Percentiles rank a stretch among this genome's conserved stretches.
Conservation (phyloP, 1,140 invertebrate species). For the Aricia agestis region DNA sequence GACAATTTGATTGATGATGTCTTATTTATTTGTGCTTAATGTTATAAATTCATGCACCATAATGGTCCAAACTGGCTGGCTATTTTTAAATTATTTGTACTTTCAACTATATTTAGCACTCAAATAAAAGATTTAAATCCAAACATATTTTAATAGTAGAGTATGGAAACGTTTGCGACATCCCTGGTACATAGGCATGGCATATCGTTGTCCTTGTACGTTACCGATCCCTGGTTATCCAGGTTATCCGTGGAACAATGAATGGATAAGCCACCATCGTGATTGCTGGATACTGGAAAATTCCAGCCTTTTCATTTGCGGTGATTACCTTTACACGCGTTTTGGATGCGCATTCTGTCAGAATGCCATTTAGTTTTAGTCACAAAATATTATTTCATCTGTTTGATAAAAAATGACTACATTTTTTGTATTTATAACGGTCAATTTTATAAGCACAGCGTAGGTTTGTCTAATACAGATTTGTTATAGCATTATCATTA, state of each 20-base stretch:
- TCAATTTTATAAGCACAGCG: no score
- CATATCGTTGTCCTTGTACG: neutral
- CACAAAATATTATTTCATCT: neutral
- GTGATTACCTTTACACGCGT: conserved; percentile 29
- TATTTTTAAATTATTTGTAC: no score
- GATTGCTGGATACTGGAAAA: conserved; percentile 33
- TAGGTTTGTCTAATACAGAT: neutral
- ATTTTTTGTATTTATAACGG: no score
- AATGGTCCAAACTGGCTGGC: no score
- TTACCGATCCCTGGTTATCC: conserved; percentile 22
- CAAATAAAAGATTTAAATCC: no score
- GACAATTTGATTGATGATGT: no score
- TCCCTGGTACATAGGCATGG: neutral
- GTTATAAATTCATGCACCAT: no score
- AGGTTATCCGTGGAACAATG: conserved; percentile 37
- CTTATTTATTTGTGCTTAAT: no score
- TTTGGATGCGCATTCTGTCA: conserved; percentile 3
- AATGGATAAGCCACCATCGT: conserved; percentile 39
- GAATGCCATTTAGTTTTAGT: neutral
- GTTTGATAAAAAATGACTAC: neutral
- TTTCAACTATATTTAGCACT: no score
- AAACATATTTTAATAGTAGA: no score
- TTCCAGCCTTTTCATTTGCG: conserved; percentile 12
- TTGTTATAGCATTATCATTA: neutral
- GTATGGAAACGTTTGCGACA: no score